These are phyloP conservation scores for Hippotragus niger DNA, from an alignment of 2,113 vertebrate genomes.

Conservation along the genomic window DNA sequence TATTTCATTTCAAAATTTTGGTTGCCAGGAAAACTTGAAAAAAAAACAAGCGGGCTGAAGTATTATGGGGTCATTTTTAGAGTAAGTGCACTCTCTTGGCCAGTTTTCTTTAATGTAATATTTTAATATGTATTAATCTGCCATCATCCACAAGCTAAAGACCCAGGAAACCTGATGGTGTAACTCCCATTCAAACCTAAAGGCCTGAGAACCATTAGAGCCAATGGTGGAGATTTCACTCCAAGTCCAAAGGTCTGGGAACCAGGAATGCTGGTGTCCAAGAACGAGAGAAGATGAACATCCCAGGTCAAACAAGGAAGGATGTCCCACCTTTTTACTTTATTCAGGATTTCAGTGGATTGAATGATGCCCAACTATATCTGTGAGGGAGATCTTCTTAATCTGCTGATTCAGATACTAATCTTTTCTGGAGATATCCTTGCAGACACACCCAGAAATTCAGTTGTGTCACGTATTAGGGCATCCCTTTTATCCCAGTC, in stretches of 20 bases:
- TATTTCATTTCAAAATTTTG: conserved; percentile 27
- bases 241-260: not conserved
- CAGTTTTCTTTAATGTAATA: not conserved
- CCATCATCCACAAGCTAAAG: not conserved
- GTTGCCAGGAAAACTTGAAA: conserved; percentile 8
- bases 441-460: not conserved
- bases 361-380: not conserved
- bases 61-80: not conserved
- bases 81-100: not conserved
- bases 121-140: not conserved
- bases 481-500: not conserved
- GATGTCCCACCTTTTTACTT: not conserved
- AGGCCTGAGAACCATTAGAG: not conserved
- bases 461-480: not conserved
- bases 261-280: not conserved
- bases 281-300: not conserved
- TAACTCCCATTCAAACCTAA: not conserved
- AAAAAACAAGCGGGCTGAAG: not conserved
- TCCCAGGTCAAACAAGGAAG: not conserved
- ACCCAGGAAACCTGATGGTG: not conserved
- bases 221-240: not conserved
- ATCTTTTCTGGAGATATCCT: not conserved
- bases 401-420: not conserved
- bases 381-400: not conserved
- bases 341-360: not conserved